Conservation (phyloP, 53 echinoderm and acorn worm species). For the Mesocentrotus franciscanus region DNA sequence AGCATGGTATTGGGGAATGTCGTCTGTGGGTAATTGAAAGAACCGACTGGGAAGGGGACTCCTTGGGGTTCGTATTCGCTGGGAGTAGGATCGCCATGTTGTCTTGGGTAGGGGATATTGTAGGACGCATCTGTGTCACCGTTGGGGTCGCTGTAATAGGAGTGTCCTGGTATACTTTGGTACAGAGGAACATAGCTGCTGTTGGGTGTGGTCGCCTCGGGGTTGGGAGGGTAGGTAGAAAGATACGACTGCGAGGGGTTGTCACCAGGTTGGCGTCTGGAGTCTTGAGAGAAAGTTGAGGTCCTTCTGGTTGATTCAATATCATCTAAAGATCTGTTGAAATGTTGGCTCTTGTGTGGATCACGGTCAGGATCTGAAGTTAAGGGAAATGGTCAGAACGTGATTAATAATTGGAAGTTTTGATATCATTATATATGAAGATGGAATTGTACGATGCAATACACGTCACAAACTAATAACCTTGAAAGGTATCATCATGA, state of each 20-base stretch:
- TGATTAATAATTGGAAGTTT: no score
- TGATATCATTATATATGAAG: no score
- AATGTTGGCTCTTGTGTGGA: neutral
- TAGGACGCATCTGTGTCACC: neutral
- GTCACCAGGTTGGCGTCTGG: neutral
- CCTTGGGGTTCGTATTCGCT: neutral
- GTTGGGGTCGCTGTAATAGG: slow-evolving; percentile 38
- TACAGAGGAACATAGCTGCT: slow-evolving; percentile 7
- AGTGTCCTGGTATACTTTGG: neutral
- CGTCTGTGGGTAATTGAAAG: slow-evolving; percentile 38
- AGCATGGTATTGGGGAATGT: slow-evolving; percentile 34
- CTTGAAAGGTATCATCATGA: no score
- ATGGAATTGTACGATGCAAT: no score
- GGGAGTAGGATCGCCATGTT: neutral
- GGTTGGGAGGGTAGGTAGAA: neutral
- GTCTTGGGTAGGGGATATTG: slow-evolving; percentile 1
- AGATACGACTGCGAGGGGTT: neutral
- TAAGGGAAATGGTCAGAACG: neutral
- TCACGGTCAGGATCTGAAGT: neutral
- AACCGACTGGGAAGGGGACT: slow-evolving; percentile 50
- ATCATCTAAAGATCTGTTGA: neutral
- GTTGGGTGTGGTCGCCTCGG: neutral
- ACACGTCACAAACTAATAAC: no score
- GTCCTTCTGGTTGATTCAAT: neutral
- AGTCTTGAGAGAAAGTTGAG: neutral